phyloP scores from a whole-genome alignment of 2,797 vertebrate genomes.

The Halcyon badia region DNA sequence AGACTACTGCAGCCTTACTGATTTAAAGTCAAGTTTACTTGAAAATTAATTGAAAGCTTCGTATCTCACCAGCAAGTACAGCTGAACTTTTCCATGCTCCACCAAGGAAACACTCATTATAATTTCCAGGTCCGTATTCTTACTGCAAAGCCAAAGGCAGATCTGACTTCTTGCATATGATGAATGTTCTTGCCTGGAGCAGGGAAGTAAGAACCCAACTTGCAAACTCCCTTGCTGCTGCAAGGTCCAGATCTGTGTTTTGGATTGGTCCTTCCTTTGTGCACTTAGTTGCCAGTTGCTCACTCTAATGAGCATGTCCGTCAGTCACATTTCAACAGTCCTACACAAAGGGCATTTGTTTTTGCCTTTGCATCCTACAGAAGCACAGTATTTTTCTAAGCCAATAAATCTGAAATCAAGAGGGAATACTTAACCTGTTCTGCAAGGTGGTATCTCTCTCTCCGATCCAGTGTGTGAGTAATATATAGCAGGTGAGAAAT shows the following conservation, averaged over 20 bases:
- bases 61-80: neutral
- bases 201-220: neutral
- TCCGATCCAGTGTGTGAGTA: neutral
- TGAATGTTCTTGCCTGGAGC: neutral
- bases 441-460: neutral
- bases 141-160: neutral
- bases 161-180: neutral
- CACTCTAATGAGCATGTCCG: accelerated
- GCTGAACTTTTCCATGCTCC: neutral
- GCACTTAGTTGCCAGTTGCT: neutral
- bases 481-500: constrained; percentile 1
- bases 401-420: neutral
- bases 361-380: neutral
- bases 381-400: neutral
- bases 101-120: neutral
- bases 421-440: neutral
- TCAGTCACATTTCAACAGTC: neutral
- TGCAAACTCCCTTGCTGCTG: neutral
- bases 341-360: neutral
- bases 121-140: neutral
- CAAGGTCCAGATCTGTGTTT: accelerated
- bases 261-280: neutral
- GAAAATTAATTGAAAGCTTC: neutral
- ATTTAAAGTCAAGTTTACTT: neutral
- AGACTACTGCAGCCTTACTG: neutral